Percentiles rank a stretch among this genome's conserved stretches.
phyloP scores from a whole-genome alignment of 1,140 invertebrate genomes.

The Magallana ariakensis region DNA sequence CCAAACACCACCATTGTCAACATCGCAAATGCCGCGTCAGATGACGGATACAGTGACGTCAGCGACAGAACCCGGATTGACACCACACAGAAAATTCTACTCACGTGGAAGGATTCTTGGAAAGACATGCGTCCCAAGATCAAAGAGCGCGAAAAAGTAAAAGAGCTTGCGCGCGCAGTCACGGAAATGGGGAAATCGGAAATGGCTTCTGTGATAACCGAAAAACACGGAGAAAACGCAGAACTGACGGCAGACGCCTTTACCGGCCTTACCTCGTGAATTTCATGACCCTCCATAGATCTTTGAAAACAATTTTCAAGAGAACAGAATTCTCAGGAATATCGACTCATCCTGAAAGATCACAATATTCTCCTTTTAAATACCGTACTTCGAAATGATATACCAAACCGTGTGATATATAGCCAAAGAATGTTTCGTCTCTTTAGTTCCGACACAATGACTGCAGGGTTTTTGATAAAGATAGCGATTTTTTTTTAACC shows the following conservation, averaged over 20 bases:
- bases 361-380: not conserved
- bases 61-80: conserved; percentile 44
- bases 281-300: not conserved
- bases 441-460: not conserved
- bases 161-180: conserved; percentile 50
- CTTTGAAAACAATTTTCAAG: not conserved
- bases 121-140: conserved; percentile 43
- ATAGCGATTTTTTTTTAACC: no score
- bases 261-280: conserved; percentile 19
- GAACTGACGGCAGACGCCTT: conserved; percentile 56
- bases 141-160: conserved; percentile 57
- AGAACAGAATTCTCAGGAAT: not conserved
- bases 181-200: conserved; percentile 53
- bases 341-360: conserved; percentile 15
- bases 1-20: conserved; percentile 53
- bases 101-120: conserved; percentile 52
- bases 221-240: conserved; percentile 48
- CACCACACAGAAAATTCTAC: conserved; percentile 45
- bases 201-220: conserved; percentile 44
- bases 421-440: conserved; percentile 11
- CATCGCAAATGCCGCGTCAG: conserved; percentile 42
- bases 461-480: no score
- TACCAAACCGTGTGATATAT: not conserved
- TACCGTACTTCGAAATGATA: not conserved
- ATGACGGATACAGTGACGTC: conserved; percentile 44